Conservation (phyloP, 2,888 invertebrate species). For the Baccha elongata region DNA sequence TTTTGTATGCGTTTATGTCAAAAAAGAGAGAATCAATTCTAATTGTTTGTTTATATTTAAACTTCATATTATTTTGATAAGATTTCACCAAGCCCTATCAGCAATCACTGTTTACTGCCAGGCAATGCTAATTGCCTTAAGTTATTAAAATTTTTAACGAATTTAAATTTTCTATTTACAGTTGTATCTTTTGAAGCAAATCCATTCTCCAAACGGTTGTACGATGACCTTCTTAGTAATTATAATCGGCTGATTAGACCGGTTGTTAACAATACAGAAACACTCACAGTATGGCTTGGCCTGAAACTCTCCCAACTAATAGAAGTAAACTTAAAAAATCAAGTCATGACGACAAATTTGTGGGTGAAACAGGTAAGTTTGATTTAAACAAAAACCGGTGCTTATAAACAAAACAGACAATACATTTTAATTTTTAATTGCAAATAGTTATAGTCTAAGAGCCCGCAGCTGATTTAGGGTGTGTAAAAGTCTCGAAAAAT, state of each 20-base stretch:
- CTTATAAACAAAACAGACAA: too few species aligned
- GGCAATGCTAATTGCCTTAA: neutral
- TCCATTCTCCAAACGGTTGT: slow-evolving; percentile 96
- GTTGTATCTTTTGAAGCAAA: slow-evolving; percentile 88
- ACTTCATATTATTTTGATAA: neutral
- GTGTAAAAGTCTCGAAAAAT: too few species aligned
- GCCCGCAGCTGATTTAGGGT: too few species aligned
- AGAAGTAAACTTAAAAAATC: slow-evolving; percentile 95
- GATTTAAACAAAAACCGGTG: too few species aligned
- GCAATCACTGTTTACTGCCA: too few species aligned
- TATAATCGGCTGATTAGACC: slow-evolving; percentile 97
- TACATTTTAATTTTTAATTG: too few species aligned
- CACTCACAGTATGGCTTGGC: slow-evolving; percentile 94
- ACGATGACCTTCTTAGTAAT: slow-evolving; percentile 97
- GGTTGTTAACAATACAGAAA: slow-evolving; percentile 95
- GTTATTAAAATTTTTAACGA: neutral
- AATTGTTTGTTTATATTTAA: too few species aligned
- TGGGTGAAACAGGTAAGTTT: slow-evolving; percentile 94
- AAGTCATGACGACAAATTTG: slow-evolving; percentile 96
- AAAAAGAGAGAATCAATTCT: too few species aligned
- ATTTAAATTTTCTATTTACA: slow-evolving; percentile 61
- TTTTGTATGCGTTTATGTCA: slow-evolving; percentile 3
- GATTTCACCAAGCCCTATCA: neutral
- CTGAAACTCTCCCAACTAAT: slow-evolving; percentile 94
- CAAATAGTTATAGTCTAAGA: too few species aligned